These are phyloP conservation scores for Amblyornis subalaris DNA, from an alignment of 2,113 vertebrate species.

Conservation along the genomic window DNA sequence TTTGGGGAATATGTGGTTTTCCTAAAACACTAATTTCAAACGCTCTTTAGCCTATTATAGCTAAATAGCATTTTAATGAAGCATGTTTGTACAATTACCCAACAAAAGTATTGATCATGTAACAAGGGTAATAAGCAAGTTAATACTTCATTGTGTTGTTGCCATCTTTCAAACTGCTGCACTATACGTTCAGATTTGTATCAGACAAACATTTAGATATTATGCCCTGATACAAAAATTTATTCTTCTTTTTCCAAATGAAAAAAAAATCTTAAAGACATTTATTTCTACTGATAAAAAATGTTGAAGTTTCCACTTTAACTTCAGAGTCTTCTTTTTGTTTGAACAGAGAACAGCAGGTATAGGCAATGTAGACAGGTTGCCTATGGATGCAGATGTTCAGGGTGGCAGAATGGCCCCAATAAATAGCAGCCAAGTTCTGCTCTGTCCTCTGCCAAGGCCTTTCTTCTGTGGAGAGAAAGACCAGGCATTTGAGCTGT, in stretches of 20 bases:
- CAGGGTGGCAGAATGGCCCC: neutral
- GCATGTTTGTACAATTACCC: slow-evolving; percentile 31
- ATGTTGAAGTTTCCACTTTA: neutral
- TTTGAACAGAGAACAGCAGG: neutral
- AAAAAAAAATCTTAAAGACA: neutral
- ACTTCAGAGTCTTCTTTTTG: neutral
- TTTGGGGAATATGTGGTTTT: slow-evolving; percentile 1
- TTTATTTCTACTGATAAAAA: neutral
- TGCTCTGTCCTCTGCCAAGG: neutral
- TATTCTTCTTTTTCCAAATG: neutral
- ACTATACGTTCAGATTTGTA: neutral
- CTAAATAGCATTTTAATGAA: slow-evolving; percentile 44
- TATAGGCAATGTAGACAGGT: neutral
- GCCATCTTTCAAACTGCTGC: neutral
- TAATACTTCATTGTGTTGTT: neutral
- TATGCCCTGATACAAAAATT: neutral
- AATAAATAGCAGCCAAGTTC: neutral
- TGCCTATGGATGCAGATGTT: neutral
- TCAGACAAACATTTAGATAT: neutral
- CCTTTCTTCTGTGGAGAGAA: neutral
- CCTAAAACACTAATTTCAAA: slow-evolving; percentile 24
- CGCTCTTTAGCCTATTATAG: slow-evolving; percentile 34
- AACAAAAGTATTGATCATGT: slow-evolving; percentile 1
- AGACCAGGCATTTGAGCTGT: neutral
- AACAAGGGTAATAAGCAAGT: slow-evolving; percentile 24